A percentile compares a stretch with the other conserved stretches of the same genome.
phyloP scores from a whole-genome alignment of 2,113 vertebrate genomes.

The Protomyctophum bolini region DNA sequence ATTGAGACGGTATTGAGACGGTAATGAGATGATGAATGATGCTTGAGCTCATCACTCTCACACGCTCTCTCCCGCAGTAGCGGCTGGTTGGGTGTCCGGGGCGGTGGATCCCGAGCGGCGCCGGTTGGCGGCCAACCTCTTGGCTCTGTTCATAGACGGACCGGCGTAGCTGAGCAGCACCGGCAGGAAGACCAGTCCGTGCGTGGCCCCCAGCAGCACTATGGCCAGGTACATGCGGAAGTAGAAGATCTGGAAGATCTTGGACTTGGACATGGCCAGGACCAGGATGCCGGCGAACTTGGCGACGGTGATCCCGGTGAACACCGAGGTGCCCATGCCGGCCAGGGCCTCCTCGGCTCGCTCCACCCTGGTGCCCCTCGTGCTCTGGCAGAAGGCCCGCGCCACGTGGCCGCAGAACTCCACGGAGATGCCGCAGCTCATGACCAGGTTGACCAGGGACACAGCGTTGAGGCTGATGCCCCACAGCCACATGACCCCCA shows the following conservation, averaged over 20 bases:
- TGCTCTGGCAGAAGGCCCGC: constrained; percentile 89
- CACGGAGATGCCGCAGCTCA: constrained; percentile 95
- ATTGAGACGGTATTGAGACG: no score
- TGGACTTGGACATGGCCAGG: constrained; percentile 93
- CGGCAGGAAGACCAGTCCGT: constrained; percentile 94
- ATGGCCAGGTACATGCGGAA: constrained; percentile 98
- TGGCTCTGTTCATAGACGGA: constrained; percentile 91
- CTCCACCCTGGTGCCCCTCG: constrained; percentile 79
- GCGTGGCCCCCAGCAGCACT: constrained; percentile 91
- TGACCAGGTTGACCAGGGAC: constrained; percentile 95
- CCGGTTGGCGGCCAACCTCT: constrained; percentile 75
- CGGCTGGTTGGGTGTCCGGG: no score
- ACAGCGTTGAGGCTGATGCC: constrained; percentile 94
- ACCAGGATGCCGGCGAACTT: constrained; percentile 96
- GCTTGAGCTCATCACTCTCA: no score
- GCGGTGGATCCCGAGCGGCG: constrained; percentile 58
- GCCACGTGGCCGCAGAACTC: constrained; percentile 98
- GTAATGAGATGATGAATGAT: no score
- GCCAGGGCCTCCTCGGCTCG: constrained; percentile 90
- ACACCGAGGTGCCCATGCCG: constrained; percentile 97
- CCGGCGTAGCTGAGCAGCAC: constrained; percentile 96
- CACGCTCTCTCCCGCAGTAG: no score
- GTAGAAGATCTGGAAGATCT: constrained; percentile 98
- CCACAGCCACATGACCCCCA: constrained; percentile 98
- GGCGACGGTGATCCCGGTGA: constrained; percentile 97